Base-by-base conservation (phyloP, 2,113 vertebrate genomes). In the Dipodomys spectabilis region DNA sequence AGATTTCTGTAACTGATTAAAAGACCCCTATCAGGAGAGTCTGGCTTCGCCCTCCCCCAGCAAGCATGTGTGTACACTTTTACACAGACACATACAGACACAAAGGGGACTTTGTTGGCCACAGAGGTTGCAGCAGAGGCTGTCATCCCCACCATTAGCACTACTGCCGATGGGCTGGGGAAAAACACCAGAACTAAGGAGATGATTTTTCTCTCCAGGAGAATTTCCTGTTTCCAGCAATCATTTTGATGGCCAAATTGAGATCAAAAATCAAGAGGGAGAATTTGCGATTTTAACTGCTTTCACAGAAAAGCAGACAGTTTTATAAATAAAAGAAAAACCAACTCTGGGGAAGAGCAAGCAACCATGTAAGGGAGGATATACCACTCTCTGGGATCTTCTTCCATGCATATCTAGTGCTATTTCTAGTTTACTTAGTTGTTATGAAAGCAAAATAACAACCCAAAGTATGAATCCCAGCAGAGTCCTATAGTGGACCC, bases 161-260 rank as follows among this genome's bases (percentile, higher is more conserved):
- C 35, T 53, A 0, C 72, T 96, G 86, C 82, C 27, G 79, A 81
- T 86, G 94, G 44, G 73, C 86, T 96, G 92, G 90, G 97, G 90
- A 96, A 95, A 91, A 77, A 95, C 93, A 97, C 57, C 86, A 95
- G 77, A 97, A 75, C 68, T 95, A 93, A 94, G 95, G 96, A 95
- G 72, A 75, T 91, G 93, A 88, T 97, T 90, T 57, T 95, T 93
- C 30, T 86, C 91, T 90, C 95, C 92, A 62, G 13, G 92, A 95
- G 96, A 95, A 95, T 96, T 97, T 93, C 57, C 71, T 95, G 1
- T 96, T 97, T 96, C 92, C 86, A 91, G 82, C 79, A 96, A 95
- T 96, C 69, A 35, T 69, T 87, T 78, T 94, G 94, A 96, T 96
- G 97, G 82, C 94, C 67, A 65, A 95, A 60, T 89, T 87, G 44